These are phyloP conservation scores for Calephelis perditalis DNA, from an alignment of 2,888 invertebrate genomes.

Conservation along the genomic window DNA sequence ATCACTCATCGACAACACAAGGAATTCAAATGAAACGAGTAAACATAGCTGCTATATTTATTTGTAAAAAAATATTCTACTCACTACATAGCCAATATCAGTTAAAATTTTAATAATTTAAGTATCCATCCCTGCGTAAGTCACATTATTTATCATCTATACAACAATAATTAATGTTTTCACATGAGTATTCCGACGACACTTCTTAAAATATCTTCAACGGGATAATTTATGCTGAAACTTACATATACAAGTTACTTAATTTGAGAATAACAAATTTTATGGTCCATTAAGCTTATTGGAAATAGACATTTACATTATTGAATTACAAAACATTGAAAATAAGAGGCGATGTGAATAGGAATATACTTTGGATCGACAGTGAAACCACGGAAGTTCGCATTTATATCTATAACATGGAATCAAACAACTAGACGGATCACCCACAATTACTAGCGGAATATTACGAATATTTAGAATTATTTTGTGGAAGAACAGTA, in stretches of 20 bases:
- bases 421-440: constrained; percentile 28
- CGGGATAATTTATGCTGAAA: constrained; percentile 75
- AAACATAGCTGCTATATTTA: constrained; percentile 78
- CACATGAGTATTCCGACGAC: constrained; percentile 74
- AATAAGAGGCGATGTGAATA: constrained; percentile 16
- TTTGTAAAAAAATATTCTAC: constrained; percentile 86
- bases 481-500: constrained; percentile 10
- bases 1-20: too few relatives aligned
- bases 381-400: constrained; percentile 27
- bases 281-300: constrained; percentile 66
- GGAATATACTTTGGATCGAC: constrained; percentile 23
- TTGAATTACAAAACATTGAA: constrained; percentile 25
- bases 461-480: constrained; percentile 13
- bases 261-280: constrained; percentile 55
- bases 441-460: constrained; percentile 32
- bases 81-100: constrained; percentile 82
- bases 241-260: constrained; percentile 56
- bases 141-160: constrained; percentile 78
- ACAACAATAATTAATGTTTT: constrained; percentile 73
- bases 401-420: constrained; percentile 28
- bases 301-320: constrained; percentile 45
- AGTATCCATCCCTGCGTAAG: constrained; percentile 80
- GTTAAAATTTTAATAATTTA: constrained; percentile 79
- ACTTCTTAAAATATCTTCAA: constrained; percentile 43
- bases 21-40: constrained; percentile 30